Percentiles rank a stretch among this genome's conserved stretches.
Evolutionary conservation across 1,140 invertebrate genomes (phyloP).

Genomic region (Bombus confusus): DNA sequence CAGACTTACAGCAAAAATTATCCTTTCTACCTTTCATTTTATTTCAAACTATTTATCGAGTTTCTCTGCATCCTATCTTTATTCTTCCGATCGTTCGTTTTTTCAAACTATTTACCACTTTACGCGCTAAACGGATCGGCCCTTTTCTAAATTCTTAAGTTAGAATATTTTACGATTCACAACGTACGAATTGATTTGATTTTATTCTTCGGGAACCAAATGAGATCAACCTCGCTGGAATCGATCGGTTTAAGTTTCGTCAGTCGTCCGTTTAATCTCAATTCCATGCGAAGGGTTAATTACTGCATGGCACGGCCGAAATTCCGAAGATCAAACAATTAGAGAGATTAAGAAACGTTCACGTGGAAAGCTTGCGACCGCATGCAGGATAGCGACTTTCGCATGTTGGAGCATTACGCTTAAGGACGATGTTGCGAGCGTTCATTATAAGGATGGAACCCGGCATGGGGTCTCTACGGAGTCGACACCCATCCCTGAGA

Average conservation of each 20-base stretch:
- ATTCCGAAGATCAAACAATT: background rate
- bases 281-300: no score
- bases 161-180: no score
- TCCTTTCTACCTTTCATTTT: background rate
- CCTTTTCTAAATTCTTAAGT: no score
- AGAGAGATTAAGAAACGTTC: slow-evolving; percentile 7
- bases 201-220: no score
- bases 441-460: slow-evolving; percentile 74
- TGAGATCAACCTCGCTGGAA: no score
- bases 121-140: no score
- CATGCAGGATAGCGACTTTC: slow-evolving; percentile 23
- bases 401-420: slow-evolving; percentile 57
- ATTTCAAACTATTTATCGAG: background rate
- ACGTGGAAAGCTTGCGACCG: background rate
- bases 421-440: slow-evolving; percentile 71
- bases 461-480: slow-evolving; percentile 74
- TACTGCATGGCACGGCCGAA: no score
- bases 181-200: no score
- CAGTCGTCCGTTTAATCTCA: background rate
- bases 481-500: slow-evolving; percentile 76
- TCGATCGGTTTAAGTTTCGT: no score
- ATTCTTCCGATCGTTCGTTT: no score
- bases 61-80: background rate
- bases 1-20: background rate
- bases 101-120: no score